Conservation (phyloP, 2,113 vertebrate genomes). For the Sinosuthora webbiana region DNA sequence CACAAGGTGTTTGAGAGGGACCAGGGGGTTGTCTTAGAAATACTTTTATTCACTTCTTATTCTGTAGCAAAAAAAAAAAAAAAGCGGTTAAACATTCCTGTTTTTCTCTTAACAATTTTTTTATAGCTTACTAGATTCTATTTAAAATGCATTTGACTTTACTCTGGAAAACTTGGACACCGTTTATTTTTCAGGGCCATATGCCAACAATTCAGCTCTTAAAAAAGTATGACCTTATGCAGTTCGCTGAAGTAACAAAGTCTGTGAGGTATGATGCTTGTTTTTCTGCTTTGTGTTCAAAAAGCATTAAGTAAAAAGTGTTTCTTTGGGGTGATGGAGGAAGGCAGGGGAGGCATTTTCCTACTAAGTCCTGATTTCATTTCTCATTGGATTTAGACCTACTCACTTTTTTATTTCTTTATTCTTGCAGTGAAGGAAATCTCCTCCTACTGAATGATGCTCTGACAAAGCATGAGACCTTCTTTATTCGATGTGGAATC, state of each 20-base stretch:
- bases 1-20: not conserved
- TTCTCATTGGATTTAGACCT: not conserved
- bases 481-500: slow-evolving; percentile 98
- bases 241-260: slow-evolving; percentile 93
- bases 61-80: not conserved
- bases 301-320: not conserved
- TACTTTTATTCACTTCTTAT: not conserved
- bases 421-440: slow-evolving; percentile 86
- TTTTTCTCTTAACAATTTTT: not conserved
- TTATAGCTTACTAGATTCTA: not conserved
- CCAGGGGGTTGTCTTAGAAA: not conserved
- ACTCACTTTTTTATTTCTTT: not conserved
- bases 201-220: slow-evolving; percentile 93
- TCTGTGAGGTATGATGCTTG: slow-evolving; percentile 83
- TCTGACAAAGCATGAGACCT: slow-evolving; percentile 89
- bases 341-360: not conserved
- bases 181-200: slow-evolving; percentile 83
- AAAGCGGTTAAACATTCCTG: not conserved
- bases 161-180: not conserved
- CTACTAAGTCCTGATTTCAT: not conserved
- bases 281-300: not conserved
- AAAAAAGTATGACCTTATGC: slow-evolving; percentile 94
- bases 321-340: not conserved
- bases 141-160: not conserved
- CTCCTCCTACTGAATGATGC: slow-evolving; percentile 91